Evolutionary conservation across 2,797 vertebrate genomes (phyloP).

Genomic region (Characodon lateralis): DNA sequence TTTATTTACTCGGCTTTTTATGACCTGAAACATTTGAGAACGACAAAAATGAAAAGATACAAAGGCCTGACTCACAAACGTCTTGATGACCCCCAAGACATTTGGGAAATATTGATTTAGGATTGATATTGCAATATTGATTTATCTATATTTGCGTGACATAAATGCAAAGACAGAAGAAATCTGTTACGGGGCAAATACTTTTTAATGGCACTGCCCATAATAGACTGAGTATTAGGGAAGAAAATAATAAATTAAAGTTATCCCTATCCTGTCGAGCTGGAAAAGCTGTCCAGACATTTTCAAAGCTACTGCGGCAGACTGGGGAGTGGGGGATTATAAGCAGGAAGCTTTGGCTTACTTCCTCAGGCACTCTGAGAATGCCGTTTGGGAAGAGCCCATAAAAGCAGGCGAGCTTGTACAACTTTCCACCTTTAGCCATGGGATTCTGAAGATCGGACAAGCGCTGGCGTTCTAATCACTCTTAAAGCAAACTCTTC

Average conservation of each 20-base stretch:
- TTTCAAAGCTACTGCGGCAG: conserved; percentile 29
- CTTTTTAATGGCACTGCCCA: not conserved
- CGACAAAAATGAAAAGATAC: too few relatives aligned
- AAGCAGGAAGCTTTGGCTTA: conserved; percentile 64
- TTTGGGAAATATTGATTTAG: too few relatives aligned
- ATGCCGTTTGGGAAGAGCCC: conserved; percentile 56
- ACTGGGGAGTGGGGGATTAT: conserved; percentile 13
- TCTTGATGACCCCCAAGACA: too few relatives aligned
- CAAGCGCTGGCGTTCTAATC: conserved; percentile 21
- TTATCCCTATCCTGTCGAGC: conserved; percentile 19
- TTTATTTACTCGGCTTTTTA: not conserved
- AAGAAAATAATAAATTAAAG: conserved; percentile 8
- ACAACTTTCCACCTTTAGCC: conserved; percentile 46
- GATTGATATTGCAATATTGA: too few relatives aligned
- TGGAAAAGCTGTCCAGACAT: conserved; percentile 37
- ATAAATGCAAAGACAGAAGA: not conserved
- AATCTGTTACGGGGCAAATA: not conserved
- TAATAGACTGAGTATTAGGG: not conserved
- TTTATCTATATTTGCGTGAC: not conserved
- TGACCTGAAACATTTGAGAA: not conserved
- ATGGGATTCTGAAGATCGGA: conserved; percentile 46
- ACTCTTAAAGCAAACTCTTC: conserved; percentile 22
- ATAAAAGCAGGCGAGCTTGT: conserved; percentile 58
- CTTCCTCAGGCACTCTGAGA: conserved; percentile 75
- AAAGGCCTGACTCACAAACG: too few relatives aligned